Evolutionary conservation across 2,888 invertebrate genomes (phyloP), one percentile per base, ranked within the genome.

Genomic region (Onchidella celtica): DNA sequence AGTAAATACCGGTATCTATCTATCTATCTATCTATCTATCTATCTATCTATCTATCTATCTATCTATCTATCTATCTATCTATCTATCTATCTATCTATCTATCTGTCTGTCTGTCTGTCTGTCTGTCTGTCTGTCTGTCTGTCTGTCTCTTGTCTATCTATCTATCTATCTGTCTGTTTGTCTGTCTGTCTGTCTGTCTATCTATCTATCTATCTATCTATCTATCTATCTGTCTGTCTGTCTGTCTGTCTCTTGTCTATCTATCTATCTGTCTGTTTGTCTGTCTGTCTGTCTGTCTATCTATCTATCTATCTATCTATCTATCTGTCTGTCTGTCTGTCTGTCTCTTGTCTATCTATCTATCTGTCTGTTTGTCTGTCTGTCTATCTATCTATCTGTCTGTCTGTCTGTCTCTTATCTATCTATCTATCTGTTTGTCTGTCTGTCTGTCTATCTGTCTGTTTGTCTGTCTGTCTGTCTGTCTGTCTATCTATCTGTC

Each of bases 381-480:
- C 65, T 65, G 6, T 65, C 65, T 65, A 3, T 29, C 65, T 29
- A 3, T 65, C 65, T 65, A 17, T 65, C 65, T 65, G 6, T 29
- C 65, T 29, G 6, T 65, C 65, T 6, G 6, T 3, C 65, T 17
- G 9, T 65, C 65, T 29, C 11, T 17, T 29, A 3, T 3, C 65
- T 65, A 3, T 17, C 65, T 65, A 3, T 17, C 3, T 59, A 9
- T 17, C 27, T 29, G 11, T 29, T 27, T 29, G 9, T 65, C 29
- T 65, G 32, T 17, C 17, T 11, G 9, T 17, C 47, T 47, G 9
- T n/a, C 63, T 29, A 3, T 65, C 27, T 29, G 27, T 65, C 29
- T 65, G 6, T 65, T 32, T 65, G 9, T 65, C 65, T 65, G 6
- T 65, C 65, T 65, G 2, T 65, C 65, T 65, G 6, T 65, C 65